Evolutionary conservation across 2,797 vertebrate genomes (phyloP), one percentile per base, ranked within the genome.

Genomic region (Salmo trutta): DNA sequence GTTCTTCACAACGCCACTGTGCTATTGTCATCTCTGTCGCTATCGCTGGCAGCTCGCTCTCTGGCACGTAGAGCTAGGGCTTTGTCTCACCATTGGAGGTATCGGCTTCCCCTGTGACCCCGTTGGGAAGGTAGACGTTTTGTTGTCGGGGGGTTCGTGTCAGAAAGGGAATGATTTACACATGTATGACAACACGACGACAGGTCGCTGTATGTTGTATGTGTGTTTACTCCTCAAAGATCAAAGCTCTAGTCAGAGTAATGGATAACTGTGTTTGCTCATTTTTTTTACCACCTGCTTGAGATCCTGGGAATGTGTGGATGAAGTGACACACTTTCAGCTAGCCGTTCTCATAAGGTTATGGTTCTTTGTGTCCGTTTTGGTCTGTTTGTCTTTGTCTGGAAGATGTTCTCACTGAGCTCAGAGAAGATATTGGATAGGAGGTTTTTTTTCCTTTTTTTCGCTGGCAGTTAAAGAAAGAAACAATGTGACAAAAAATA

Each of bases 31-130:
- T 84, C 83, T 74, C 76, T 76, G 90, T 92, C 78, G 70, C 41
- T 47, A 14, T 47, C 88, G 82, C 83, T 84, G 81, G 85, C 79
- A 85, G 92, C 91, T 93, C 89, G 85, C 89, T 91, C 94, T 94
- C 92, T 89, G 89, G 79, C 93, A 95, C 93, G 93, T 93, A 94
- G 90, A 90, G 88, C 87, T 86, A 59, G 7, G 36, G 91, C 92
- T 93, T 87, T 88, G 90, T 94, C 89, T 89, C 36, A 36, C 36
- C 36, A 36, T 85, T 78, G 52, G 81, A 68, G 77, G 83, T 86
- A 89, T 82, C 74, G 2, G 0, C 74, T 81, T 79, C 80, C 82
- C 27, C 78, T 24, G 54, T 77, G 36, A 70, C 87, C 82, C 86
- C 3, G 4, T 87, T 82, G 80, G 84, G 84, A 81, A 92, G 76